Evolutionary conservation across 2,888 invertebrate genomes (phyloP), one percentile per base, ranked within the genome.

Genomic region (Belgica antarctica): DNA sequence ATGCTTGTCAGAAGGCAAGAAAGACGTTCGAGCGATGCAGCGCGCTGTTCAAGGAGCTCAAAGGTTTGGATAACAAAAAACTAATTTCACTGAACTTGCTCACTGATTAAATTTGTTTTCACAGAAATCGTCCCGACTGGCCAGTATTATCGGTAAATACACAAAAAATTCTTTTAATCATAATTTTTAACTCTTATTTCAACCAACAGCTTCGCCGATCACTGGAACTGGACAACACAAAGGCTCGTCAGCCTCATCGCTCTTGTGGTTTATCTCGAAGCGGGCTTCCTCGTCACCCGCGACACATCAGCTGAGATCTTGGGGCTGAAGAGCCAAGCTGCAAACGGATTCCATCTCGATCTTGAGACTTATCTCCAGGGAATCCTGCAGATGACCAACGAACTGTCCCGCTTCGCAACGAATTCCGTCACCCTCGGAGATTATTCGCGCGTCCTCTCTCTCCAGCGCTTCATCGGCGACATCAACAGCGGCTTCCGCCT

Each of bases 311-410:
- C 93, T 1, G 84, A 86, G 61, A 84, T 90, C 73, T 79, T 95
- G 72, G 94, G 92, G 76, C 28, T 79, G 93, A 92, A 94, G 22
- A 86, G 88, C 76, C 82, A 78, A 7, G 80, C 84, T 72, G 83
- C 85, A 31, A 84, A 87, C n/a, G 92, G 91, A 0, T 92, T 96
- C 76, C 94, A 94, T 76, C 81, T 96, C 74, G 95, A 96, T 74
- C 82, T 96, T 27, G 96, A 96, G 78, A 96, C 96, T 76, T 96
- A 92, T 75, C 81, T 96, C 19, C 86, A 89, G 78, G 96, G 96
- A 0, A 79, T 95, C 8, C 81, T 96, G 15, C 86, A 88, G 76
- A 80, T 96, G 74, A 89, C 93, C 31, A 87, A 90, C 15, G 96
- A 96, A 81, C 77, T 96, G 85, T 84, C 90, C 0, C 85, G 92